Evolutionary conservation across 2,888 invertebrate species (phyloP), one percentile per base, ranked within the genome.

Genomic region (Salticus scenicus): DNA sequence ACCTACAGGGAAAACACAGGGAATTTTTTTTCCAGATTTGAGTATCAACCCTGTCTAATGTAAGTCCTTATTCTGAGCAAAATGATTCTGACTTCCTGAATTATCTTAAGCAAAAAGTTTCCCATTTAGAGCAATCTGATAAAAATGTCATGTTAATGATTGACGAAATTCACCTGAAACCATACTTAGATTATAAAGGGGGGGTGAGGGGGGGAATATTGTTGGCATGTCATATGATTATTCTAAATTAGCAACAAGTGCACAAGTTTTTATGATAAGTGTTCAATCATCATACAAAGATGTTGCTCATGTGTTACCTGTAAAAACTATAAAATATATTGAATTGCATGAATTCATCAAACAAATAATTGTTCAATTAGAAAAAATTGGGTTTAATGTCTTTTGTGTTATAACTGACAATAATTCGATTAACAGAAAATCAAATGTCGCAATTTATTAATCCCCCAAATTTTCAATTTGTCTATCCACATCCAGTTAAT

Each of bases 201-300:
- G 82, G 82, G 1, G 28, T 57, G 37, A 51, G 57, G 70, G 71
- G 5, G 82, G 82, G 1, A 41, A 75, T 37, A 1, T 82, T 57
- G n/a, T 30, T 30, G 83, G 83, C 7, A 66, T 27, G 31, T 28
- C 71, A 33, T 64, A 4, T 27, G 47, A 83, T 5, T 51, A 24
- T 31, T 20, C 17, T 7, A 10, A 74, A 37, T 64, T 51, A 63
- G 77, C 83, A 42, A 33, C 63, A 28, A 27, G 27, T 27, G 83
- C 64, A 27, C 31, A 64, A 33, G 72, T 67, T 27, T 83, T 83
- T 33, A 75, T 74, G 81, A 30, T 81, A 17, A 57, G 81, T 30
- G 31, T 81, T 12, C 27, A 74, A 37, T 69, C 81, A 12, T 1
- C 14, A 27, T 74, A 33, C 28, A 74, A 75, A 63, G 74, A 81